Base-by-base conservation (phyloP, 2,113 vertebrate genomes). In the Oreochromis spilurus region DNA sequence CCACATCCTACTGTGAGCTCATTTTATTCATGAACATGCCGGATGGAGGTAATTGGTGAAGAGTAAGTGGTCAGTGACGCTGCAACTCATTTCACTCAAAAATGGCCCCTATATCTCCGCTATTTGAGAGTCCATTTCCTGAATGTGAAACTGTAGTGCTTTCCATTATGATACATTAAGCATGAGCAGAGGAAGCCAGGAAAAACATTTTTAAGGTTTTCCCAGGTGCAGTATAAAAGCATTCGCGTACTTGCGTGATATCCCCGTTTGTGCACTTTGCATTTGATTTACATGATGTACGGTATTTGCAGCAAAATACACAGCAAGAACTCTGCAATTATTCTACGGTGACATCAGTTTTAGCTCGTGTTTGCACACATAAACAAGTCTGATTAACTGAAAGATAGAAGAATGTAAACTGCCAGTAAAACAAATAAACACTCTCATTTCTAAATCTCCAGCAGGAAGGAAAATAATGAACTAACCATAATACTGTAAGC, bases 41-140 rank as follows among this genome's bases (percentile, higher is more conserved):
- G 67, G 89, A 91, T 86, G 81, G 84, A 86, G 91, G 88, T 88
- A 84, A 91, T 84, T 85, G 88, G 70, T 21, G 54, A 88, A 83
- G 85, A 79, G 88, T 88, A 93, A 92, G 86, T 88, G 72, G 82
- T 58, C 79, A 82, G 52, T 88, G 80, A 90, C 24, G 78, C 75
- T 84, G 82, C 89, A 85, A 43, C 77, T 94, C 78, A 55, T 92
- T 92, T 87, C 60, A 55, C 79, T 85, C 78, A 65, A 70, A 92
- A 87, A 89, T 58, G 34, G 43, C 62, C 78, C 53, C 36, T 10
- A 50, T 40, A 84, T 84, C 65, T 72, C 75, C 11, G 48, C 83
- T 62, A 36, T 89, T 55, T 77, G 79, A 91, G 88, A 92, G 75
- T 58, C 48, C 50, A 75, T 90, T 92, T 94, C 86, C 91, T 92